Conservation (phyloP, 1,140 invertebrate species). For the Bursaphelenchus mucronatus region DNA sequence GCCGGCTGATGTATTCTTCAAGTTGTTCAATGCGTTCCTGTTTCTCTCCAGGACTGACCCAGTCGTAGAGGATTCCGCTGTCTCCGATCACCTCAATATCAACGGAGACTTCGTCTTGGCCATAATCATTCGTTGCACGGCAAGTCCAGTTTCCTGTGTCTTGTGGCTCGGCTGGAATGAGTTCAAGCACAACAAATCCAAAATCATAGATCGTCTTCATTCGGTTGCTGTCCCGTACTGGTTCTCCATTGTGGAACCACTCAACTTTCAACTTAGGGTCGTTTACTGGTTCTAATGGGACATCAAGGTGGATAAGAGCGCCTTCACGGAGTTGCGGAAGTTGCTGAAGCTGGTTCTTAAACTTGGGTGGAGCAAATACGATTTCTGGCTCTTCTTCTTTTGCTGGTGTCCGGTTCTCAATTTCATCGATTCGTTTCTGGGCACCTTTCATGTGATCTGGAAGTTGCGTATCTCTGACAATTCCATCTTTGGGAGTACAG, state of each 20-base stretch:
- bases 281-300: conserved; percentile 78
- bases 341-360: conserved; percentile 71
- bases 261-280: conserved; percentile 87
- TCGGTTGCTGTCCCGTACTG: conserved; percentile 69
- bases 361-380: conserved; percentile 81
- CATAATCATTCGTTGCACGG: conserved; percentile 79
- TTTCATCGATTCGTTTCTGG: conserved; percentile 83
- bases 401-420: conserved; percentile 74
- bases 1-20: conserved; percentile 55
- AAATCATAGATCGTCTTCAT: conserved; percentile 93
- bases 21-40: conserved; percentile 66
- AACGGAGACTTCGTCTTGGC: conserved; percentile 81
- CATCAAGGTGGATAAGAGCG: conserved; percentile 84
- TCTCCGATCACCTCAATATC: conserved; percentile 64
- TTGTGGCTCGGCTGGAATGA: conserved; percentile 83
- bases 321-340: conserved; percentile 74
- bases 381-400: conserved; percentile 63
- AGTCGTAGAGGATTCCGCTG: conserved; percentile 83
- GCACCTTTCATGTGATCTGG: conserved; percentile 82
- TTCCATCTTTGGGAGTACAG: conserved; percentile 80
- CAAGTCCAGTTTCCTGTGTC: conserved; percentile 83
- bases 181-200: conserved; percentile 89
- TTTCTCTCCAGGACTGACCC: conserved; percentile 85
- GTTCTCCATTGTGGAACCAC: conserved; percentile 92
- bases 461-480: conserved; percentile 83